Conservation (phyloP, 2,113 vertebrate species). For the Pteruthius melanotis region DNA sequence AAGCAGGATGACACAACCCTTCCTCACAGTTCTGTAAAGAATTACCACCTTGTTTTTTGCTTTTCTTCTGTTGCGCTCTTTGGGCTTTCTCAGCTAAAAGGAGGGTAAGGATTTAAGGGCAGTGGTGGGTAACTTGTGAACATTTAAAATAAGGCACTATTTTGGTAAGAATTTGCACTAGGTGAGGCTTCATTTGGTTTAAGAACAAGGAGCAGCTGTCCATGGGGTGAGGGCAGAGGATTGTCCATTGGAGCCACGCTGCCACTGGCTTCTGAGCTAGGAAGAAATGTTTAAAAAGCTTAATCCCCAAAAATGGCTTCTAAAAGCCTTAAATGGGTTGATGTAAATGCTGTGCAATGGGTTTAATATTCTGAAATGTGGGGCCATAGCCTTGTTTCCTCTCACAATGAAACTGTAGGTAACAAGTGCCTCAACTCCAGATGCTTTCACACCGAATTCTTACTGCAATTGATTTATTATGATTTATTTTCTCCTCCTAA, state of each 20-base stretch:
- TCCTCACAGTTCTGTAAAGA: slow-evolving; percentile 28
- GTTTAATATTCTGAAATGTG: not conserved
- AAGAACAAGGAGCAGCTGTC: not conserved
- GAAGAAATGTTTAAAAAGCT: not conserved
- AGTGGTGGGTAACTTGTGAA: not conserved
- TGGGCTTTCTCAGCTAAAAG: not conserved
- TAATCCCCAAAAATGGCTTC: not conserved
- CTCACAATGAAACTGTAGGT: not conserved
- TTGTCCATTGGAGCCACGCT: accelerated
- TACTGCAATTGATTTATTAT: not conserved
- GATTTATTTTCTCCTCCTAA: not conserved
- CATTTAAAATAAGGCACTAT: not conserved
- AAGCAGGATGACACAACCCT: slow-evolving; percentile 28
- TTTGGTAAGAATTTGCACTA: not conserved
- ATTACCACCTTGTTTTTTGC: slow-evolving; percentile 22
- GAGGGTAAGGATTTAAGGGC: not conserved
- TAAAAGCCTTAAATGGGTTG: not conserved
- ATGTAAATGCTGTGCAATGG: not conserved
- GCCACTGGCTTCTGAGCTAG: not conserved
- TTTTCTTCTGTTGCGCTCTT: slow-evolving; percentile 47
- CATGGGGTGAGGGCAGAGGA: not conserved
- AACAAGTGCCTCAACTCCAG: not conserved
- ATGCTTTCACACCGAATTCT: not conserved
- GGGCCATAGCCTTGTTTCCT: not conserved
- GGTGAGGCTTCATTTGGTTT: not conserved